Percentiles rank a stretch among this genome's conserved stretches.
phyloP scores from a whole-genome alignment of 2,113 vertebrate species.

The Nothoprocta perdicaria region DNA sequence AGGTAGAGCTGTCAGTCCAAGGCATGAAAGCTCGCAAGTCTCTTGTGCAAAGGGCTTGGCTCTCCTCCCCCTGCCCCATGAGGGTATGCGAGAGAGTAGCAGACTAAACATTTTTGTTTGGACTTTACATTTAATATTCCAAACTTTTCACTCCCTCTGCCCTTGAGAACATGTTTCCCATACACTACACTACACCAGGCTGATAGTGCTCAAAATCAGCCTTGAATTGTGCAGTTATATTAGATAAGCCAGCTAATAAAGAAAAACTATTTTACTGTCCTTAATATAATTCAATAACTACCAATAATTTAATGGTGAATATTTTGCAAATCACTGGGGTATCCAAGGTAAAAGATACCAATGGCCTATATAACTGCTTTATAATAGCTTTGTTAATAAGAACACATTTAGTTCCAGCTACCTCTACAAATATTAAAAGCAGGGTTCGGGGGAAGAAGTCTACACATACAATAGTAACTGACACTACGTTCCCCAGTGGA shows the following conservation, averaged over 20 bases:
- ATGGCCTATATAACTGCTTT: not conserved
- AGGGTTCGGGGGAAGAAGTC: not conserved
- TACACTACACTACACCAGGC: rapidly evolving
- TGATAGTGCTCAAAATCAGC: not conserved
- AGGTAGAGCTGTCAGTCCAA: not conserved
- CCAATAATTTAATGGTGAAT: not conserved
- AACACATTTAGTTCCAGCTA: not conserved
- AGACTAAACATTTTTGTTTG: not conserved
- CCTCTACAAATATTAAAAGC: not conserved
- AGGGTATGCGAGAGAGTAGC: not conserved
- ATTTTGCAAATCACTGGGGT: not conserved
- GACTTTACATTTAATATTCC: not conserved
- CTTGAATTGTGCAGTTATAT: not conserved
- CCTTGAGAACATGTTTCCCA: not conserved
- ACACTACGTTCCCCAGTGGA: not conserved
- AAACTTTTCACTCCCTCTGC: not conserved
- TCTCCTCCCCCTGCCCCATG: not conserved
- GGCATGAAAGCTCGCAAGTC: not conserved
- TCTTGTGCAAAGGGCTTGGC: not conserved
- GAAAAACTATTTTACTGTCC: not conserved
- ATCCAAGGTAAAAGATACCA: not conserved
- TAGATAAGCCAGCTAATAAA: not conserved
- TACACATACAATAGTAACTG: not conserved
- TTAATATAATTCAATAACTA: not conserved
- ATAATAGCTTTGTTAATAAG: not conserved